Conservation (phyloP, 2,113 vertebrate species). For the Microcebus tavaratra region DNA sequence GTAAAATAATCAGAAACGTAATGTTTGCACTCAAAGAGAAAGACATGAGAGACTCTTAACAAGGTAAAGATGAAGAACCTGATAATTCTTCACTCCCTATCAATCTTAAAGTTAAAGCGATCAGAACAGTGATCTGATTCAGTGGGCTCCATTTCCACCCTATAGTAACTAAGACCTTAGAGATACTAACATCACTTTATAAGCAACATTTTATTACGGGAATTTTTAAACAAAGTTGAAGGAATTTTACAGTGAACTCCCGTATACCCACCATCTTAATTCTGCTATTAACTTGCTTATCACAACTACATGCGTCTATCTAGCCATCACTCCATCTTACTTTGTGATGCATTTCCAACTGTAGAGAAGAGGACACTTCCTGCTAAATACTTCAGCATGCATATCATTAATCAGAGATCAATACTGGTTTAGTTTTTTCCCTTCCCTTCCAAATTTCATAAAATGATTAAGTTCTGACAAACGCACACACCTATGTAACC, state of each 20-base stretch:
- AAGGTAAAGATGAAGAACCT: not conserved
- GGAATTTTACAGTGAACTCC: conserved; percentile 6
- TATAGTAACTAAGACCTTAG: not conserved
- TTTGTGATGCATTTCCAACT: not conserved
- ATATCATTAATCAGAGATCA: not conserved
- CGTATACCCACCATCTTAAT: not conserved
- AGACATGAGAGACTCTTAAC: not conserved
- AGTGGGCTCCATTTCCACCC: not conserved
- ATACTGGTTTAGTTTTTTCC: not conserved
- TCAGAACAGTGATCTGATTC: not conserved
- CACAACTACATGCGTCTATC: not conserved
- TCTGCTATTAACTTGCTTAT: not conserved
- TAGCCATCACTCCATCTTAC: not conserved
- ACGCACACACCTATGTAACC: not conserved
- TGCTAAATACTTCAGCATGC: not conserved
- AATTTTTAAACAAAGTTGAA: conserved; percentile 22
- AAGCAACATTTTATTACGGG: not conserved
- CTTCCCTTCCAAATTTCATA: not conserved
- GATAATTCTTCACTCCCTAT: not conserved
- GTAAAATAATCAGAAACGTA: not conserved
- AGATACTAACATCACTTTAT: not conserved
- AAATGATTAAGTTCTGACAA: not conserved
- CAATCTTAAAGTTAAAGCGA: not conserved
- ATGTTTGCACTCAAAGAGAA: not conserved
- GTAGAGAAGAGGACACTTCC: not conserved